phyloP scores from a whole-genome alignment of 2,888 invertebrate species.

The Xiphydria camelus region DNA sequence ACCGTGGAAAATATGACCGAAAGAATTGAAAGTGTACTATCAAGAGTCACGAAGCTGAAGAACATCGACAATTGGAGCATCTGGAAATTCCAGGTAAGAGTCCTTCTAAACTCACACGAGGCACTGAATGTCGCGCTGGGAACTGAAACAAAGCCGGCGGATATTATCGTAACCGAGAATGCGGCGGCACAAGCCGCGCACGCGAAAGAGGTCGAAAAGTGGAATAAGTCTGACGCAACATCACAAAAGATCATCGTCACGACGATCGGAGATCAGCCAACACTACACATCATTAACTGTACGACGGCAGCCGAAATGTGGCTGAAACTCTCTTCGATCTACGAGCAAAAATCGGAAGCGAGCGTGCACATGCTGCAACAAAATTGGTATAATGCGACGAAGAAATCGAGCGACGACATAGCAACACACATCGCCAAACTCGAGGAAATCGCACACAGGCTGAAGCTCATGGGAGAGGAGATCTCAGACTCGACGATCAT shows the following conservation, averaged over 20 bases:
- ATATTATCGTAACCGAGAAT: neutral
- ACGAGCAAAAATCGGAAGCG: constrained; percentile 35
- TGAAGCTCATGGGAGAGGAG: constrained; percentile 21
- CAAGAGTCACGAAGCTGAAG: constrained; percentile 18
- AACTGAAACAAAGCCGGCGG: constrained; percentile 1
- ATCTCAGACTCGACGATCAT: constrained; percentile 26
- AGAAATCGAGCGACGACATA: constrained; percentile 22
- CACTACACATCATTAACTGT: constrained; percentile 36
- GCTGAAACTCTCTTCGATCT: constrained; percentile 30
- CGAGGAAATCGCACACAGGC: constrained; percentile 23
- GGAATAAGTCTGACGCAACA: constrained; percentile 24
- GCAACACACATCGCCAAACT: constrained; percentile 28
- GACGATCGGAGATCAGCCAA: constrained; percentile 23
- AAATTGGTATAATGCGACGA: constrained; percentile 24
- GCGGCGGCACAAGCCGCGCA: no score
- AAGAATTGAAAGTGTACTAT: constrained; percentile 18
- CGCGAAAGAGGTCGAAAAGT: constrained; percentile 14
- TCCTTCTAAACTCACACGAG: constrained; percentile 13
- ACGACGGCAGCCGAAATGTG: constrained; percentile 36
- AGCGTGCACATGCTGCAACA: constrained; percentile 30
- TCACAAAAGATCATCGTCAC: constrained; percentile 35
- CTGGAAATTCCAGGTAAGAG: constrained; percentile 15
- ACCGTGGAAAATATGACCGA: constrained; percentile 14
- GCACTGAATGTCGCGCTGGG: constrained; percentile 10
- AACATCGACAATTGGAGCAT: constrained; percentile 25